Evolutionary conservation across 2,888 invertebrate genomes (phyloP).

Genomic region (Melieria omissa): DNA sequence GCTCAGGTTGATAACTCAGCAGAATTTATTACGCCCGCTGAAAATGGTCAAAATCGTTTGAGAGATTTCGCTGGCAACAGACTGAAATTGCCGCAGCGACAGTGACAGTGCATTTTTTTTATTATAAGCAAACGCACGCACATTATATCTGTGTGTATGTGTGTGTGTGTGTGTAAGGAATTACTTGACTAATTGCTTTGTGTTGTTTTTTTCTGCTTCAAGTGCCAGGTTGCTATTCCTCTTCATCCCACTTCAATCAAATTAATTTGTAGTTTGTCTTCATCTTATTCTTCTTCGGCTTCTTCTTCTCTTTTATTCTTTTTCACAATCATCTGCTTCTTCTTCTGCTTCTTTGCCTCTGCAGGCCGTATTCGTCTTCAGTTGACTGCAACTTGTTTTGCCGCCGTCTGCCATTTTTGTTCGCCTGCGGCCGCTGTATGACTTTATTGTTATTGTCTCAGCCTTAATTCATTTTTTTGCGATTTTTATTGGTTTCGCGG

Average conservation of each 20-base stretch:
- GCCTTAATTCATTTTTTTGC: constrained; percentile 46
- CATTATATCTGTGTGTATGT: background rate
- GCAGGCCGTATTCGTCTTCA: background rate
- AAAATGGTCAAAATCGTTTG: constrained; percentile 47
- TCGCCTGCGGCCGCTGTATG: constrained; percentile 14
- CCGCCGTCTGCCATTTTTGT: constrained; percentile 4
- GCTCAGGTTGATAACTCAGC: constrained; percentile 22
- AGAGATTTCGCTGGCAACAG: constrained; percentile 9
- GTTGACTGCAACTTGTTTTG: constrained; percentile 9
- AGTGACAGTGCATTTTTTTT: too few species aligned
- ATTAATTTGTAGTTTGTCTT: constrained; percentile 27
- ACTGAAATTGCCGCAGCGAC: too few species aligned
- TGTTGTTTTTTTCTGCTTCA: background rate
- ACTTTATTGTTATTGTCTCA: constrained; percentile 42
- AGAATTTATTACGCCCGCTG: constrained; percentile 39
- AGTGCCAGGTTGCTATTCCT: constrained; percentile 7
- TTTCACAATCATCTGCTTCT: constrained; percentile 8
- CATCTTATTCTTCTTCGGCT: background rate
- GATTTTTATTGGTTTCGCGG: constrained; percentile 62
- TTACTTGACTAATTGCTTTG: background rate
- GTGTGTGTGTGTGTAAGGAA: background rate
- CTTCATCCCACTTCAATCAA: constrained; percentile 26
- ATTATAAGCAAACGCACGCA: background rate
- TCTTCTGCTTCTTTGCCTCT: constrained; percentile 12
- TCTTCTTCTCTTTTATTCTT: background rate